phyloP scores from a whole-genome alignment of 1,140 invertebrate genomes.

The Drosophila mayri region DNA sequence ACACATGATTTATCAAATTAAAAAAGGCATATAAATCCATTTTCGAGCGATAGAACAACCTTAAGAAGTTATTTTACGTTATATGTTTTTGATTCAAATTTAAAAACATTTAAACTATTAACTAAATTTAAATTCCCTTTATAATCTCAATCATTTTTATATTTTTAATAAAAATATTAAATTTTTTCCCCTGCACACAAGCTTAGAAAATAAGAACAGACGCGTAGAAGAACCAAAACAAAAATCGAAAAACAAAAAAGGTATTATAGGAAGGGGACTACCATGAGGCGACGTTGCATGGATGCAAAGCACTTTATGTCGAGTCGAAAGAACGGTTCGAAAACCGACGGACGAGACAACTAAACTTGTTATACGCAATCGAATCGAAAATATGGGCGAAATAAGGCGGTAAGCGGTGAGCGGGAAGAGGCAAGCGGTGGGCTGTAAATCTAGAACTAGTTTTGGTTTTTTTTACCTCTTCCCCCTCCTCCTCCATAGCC shows the following conservation, averaged over 20 bases:
- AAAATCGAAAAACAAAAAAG: constrained; percentile 57
- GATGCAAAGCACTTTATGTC: constrained; percentile 76
- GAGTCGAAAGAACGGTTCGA: constrained; percentile 57
- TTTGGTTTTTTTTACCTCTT: constrained; percentile 52
- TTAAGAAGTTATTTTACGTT: not conserved
- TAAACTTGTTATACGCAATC: constrained; percentile 83
- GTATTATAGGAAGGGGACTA: constrained; percentile 5
- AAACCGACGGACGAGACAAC: constrained; percentile 36
- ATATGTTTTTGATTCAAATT: not conserved
- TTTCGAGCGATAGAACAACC: not conserved
- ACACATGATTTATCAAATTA: not conserved
- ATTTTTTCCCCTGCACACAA: not conserved
- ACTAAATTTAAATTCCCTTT: not conserved
- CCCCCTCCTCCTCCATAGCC: constrained; percentile 21
- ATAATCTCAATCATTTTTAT: not conserved
- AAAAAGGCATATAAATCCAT: not conserved
- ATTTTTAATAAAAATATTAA: not conserved
- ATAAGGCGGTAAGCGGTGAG: constrained; percentile 54
- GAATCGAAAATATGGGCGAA: constrained; percentile 79
- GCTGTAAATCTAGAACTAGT: constrained; percentile 83
- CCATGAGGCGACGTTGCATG: constrained; percentile 52
- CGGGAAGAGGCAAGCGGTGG: constrained; percentile 3
- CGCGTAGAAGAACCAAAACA: constrained; percentile 69
- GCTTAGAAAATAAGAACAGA: constrained; percentile 14
- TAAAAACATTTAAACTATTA: not conserved